Conservation (phyloP, 2,113 vertebrate species). For the Sprattus sprattus region DNA sequence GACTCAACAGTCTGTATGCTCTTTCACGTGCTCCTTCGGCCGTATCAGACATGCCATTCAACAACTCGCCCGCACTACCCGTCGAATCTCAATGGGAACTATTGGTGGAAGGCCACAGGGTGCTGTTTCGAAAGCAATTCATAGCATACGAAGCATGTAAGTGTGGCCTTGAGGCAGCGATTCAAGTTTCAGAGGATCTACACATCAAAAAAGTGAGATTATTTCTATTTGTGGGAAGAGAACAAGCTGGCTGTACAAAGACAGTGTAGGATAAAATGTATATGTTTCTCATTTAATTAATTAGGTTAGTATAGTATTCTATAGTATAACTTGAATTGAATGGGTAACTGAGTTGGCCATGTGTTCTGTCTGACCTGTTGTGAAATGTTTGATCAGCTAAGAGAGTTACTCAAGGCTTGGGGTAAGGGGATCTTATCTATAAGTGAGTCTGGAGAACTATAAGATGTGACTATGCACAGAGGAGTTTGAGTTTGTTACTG, state of each 20-base stretch:
- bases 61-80: background rate
- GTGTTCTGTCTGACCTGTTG: no score
- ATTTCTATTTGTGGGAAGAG: background rate
- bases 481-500: no score
- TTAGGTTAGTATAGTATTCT: no score
- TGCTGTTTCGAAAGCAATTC: background rate
- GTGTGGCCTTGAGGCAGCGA: background rate
- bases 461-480: no score
- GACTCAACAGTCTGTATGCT: background rate
- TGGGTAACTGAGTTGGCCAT: no score
- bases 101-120: background rate
- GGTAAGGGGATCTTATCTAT: no score
- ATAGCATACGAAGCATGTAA: background rate
- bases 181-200: background rate
- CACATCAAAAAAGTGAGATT: background rate
- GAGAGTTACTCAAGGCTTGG: no score
- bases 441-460: no score
- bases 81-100: background rate
- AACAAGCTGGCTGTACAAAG: slow-evolving; percentile 6
- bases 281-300: no score
- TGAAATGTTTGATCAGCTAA: no score
- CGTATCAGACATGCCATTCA: background rate
- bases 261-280: no score
- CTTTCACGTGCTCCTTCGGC: background rate
- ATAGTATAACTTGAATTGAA: no score